A percentile compares a stretch with the other conserved stretches of the same genome.
Conservation (phyloP, 2,888 invertebrate genomes). For the Eupithecia exiguata region DNA sequence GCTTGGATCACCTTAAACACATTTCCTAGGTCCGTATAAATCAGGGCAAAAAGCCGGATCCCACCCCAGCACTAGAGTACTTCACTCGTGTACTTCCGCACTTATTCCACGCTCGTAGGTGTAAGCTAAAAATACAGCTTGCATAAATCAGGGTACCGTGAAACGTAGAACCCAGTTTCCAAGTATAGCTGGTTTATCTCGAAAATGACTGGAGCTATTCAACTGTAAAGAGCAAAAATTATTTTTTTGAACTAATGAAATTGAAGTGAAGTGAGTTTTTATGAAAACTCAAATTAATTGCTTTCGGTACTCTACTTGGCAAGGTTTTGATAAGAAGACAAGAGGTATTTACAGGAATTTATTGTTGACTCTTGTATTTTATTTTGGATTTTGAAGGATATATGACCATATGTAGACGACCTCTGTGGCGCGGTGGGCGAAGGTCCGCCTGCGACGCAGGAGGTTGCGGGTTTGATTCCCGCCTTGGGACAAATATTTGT, state of each 20-base stretch:
- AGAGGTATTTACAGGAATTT: background rate
- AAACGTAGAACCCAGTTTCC: conserved; percentile 30
- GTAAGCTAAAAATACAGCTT: conserved; percentile 30
- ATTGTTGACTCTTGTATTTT: background rate
- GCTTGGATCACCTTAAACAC: background rate
- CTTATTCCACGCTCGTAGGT: conserved; percentile 21
- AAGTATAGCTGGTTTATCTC: conserved; percentile 19
- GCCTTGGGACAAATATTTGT: too few species aligned
- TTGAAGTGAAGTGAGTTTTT: conserved; percentile 1
- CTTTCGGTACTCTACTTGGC: background rate
- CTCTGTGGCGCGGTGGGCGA: too few species aligned
- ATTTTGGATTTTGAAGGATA: too few species aligned
- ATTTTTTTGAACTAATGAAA: conserved; percentile 7
- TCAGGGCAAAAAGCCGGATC: background rate
- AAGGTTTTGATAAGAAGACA: background rate
- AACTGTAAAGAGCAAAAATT: background rate
- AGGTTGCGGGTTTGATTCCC: too few species aligned
- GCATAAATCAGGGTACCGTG: conserved; percentile 33
- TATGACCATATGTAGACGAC: too few species aligned
- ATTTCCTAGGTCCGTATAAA: background rate
- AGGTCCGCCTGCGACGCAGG: too few species aligned
- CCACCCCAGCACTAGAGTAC: background rate
- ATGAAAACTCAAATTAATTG: background rate
- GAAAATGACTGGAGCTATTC: conserved; percentile 19
- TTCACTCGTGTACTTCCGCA: conserved; percentile 19